Evolutionary conservation across 2,888 invertebrate species (phyloP), one percentile per base, ranked within the genome.

Genomic region (Nemapogon koenigi): DNA sequence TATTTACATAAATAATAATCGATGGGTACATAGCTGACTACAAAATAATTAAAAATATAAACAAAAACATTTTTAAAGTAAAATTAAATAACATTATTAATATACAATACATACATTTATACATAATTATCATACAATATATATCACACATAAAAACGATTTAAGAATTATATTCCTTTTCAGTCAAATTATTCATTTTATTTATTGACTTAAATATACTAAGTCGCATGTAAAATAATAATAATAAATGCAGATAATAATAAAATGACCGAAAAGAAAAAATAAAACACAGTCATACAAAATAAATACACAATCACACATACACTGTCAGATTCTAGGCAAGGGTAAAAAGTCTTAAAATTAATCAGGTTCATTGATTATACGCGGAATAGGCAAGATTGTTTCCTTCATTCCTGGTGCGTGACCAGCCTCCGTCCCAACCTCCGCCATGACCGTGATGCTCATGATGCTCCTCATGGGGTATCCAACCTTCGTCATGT

Each of bases 381-480:
- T 78, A 71, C 6, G 62, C 72, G 1, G 75, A 69, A 43, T 78
- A 78, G 1, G 78, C 76, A 41, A 76, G 37, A 46, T 56, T 67
- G 39, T 56, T 64, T 17, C 55, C 73, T n/a, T 72, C 76, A 2
- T 64, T 68, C 38, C 59, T 62, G 1, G 73, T 66, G 2, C 76
- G 53, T 8, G 37, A 14, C 27, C 27, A 25, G 27, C 33, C 33
- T 3, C 33, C 39, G 2, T 27, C 33, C 76, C 76, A 76, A 14
- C 75, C 76, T 14, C 40, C 41, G 6, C 63, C 55, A 35, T 58
- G 62, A 4, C 59, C 1, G 22, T 35, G 35, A 8, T 30, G 56
- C 57, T 19, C 35, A 26, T 35, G 35, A 16, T 35, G 35, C 17
- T 39, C 41, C 10, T 29, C 28, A 28, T 35, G 39, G 10, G 31